Evolutionary conservation across 2,113 vertebrate species (phyloP).

Genomic region (Tragelaphus buxtoni): DNA sequence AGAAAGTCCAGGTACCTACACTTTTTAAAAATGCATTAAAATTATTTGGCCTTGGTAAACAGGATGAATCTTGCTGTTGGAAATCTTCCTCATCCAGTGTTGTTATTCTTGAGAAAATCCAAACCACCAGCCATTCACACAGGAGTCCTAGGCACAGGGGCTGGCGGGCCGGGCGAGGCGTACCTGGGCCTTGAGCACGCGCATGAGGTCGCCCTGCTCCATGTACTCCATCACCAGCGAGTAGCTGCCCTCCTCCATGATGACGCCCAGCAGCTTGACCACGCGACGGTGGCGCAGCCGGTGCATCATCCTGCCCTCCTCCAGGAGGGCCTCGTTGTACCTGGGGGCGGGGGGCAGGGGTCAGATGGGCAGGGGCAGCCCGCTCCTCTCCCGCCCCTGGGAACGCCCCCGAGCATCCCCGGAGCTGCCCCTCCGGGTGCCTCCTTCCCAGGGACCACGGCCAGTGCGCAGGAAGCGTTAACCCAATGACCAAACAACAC

Average conservation of each 20-base stretch:
- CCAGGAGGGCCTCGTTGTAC: constrained; percentile 86
- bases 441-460: no score
- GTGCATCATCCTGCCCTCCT: constrained; percentile 93
- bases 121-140: no score
- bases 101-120: not conserved
- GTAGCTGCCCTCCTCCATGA: constrained; percentile 92
- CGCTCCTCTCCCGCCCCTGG: not conserved
- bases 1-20: not conserved
- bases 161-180: not conserved
- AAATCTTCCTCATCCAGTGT: not conserved
- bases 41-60: not conserved
- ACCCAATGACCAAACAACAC: fast-evolving
- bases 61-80: not conserved
- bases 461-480: not conserved
- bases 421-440: fast-evolving
- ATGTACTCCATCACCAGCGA: constrained; percentile 95
- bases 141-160: not conserved
- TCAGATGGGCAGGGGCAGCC: fast-evolving
- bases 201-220: constrained; percentile 89
- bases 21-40: not conserved
- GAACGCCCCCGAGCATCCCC: not conserved
- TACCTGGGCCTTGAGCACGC: constrained; percentile 86
- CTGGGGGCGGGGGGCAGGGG: constrained; percentile 67
- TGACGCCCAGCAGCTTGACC: constrained; percentile 91
- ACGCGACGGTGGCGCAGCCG: constrained; percentile 88